Percentiles rank a stretch among this genome's conserved stretches.
These are phyloP conservation scores for Xestoiulus laeticollis DNA, from an alignment of 2,888 invertebrate genomes.

Conservation along the genomic window DNA sequence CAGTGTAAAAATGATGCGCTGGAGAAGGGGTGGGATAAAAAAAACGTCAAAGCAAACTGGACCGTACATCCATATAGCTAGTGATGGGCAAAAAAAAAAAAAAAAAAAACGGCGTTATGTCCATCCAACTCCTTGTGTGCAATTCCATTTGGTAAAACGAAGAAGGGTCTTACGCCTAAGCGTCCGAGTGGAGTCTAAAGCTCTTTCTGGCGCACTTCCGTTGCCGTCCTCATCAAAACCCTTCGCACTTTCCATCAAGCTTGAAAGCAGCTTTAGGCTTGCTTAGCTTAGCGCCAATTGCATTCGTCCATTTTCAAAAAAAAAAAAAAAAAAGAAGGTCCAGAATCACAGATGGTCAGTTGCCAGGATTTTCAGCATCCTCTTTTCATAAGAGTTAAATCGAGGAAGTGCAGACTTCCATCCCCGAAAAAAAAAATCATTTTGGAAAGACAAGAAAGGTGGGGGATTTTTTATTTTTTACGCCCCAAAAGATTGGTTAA, in stretches of 20 bases:
- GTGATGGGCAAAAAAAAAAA: conserved; percentile 42
- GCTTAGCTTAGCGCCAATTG: conserved; percentile 42
- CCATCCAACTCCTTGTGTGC: conserved; percentile 2
- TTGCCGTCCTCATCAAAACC: conserved; percentile 40
- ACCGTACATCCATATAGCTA: conserved; percentile 6
- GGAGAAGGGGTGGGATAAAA: conserved; percentile 24
- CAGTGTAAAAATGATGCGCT: conserved; percentile 39
- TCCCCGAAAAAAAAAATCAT: neutral
- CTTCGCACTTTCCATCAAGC: conserved; percentile 35
- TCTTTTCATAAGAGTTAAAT: conserved; percentile 32
- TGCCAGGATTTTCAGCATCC: conserved; percentile 23
- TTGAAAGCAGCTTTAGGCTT: conserved; percentile 43
- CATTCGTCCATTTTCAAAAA: conserved; percentile 28
- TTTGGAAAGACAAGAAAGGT: conserved; percentile 30
- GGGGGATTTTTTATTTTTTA: conserved; percentile 8
- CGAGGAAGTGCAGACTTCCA: conserved; percentile 19
- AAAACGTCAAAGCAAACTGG: conserved; percentile 29
- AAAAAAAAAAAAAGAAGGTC: conserved; percentile 24
- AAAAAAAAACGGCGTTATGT: conserved; percentile 17
- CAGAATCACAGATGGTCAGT: conserved; percentile 43
- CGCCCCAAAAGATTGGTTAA: conserved; percentile 4
- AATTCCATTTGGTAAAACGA: conserved; percentile 47
- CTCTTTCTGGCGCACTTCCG: conserved; percentile 46
- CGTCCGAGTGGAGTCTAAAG: conserved; percentile 51
- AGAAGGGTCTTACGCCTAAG: conserved; percentile 45